Base-by-base conservation (phyloP, 1,140 invertebrate species). In the Lethocerus indicus region DNA sequence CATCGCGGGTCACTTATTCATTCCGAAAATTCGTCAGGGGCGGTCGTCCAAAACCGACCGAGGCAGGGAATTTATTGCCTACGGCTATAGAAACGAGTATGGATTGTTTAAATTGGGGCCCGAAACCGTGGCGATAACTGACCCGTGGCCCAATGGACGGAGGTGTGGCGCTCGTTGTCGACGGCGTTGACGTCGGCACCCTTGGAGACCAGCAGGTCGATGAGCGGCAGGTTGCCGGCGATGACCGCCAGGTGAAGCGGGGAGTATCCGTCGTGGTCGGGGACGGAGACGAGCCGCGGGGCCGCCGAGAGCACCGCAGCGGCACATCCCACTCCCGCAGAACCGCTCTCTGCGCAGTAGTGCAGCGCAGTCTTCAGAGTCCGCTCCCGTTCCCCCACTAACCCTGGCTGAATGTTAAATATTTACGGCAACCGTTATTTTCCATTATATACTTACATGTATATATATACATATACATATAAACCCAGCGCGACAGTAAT, bases 121-220 rank as follows among this genome's bases (percentile, higher is more conserved):
- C n/a, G n/a, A n/a, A n/a, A n/a, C n/a, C n/a, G n/a, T n/a, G n/a
- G n/a, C n/a, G n/a, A n/a, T 44, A 23, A 32, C 63, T 72, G 65
- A 92, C 92, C 91, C 56, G 89, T 92, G 3, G 94, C 93, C 94
- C 94, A 98, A 66, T 98, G 94, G 14, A 95, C 79, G n/a, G 88
- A 82, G 2, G 91, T 92, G 63, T 98, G 94, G 44, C 83, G 79
- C 63, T 98, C 93, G 60, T 87, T 79, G 65, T 98, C 94, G 46
- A 83, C 71, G 28, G 81, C 79, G 62, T 87, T 83, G 37, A 96
- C 78, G 60, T 94, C 82, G 9, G 91, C 90, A 23, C 81, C 79
- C 50, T 81, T 81, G 14, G 81, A 77, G 37, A 91, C 62, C 4
- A 93, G 67, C 24, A 83, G 81, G 47, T 82, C 80, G 37, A 89